Conservation (phyloP, 2,888 invertebrate genomes). For the Erynnis tages region DNA sequence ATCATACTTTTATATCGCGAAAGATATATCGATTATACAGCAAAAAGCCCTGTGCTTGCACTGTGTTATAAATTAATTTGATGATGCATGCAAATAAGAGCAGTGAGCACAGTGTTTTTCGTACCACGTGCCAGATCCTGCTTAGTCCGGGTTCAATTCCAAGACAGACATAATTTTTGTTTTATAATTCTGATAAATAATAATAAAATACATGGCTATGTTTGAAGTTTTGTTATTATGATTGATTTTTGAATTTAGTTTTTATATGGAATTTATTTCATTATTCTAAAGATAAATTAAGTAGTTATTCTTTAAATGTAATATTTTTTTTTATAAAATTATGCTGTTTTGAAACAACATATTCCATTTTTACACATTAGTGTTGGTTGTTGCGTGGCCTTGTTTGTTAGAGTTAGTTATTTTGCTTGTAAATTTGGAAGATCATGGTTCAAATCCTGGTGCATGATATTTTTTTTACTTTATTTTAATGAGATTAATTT, state of each 20-base stretch:
- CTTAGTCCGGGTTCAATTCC: slow-evolving; percentile 9
- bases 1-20: no score
- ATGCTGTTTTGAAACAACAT: background rate
- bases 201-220: background rate
- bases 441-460: slow-evolving; percentile 33
- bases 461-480: slow-evolving; percentile 17
- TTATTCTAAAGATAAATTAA: background rate
- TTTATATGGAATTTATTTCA: background rate
- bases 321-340: slow-evolving; percentile 17
- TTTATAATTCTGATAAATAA: background rate
- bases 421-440: slow-evolving; percentile 12
- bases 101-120: background rate
- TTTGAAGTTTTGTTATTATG: background rate
- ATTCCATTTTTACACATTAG: background rate
- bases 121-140: slow-evolving; percentile 17
- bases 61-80: background rate
- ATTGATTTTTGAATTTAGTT: background rate
- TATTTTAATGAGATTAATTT: slow-evolving; percentile 33
- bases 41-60: background rate
- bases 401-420: background rate
- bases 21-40: no score
- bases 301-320: background rate
- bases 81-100: no score
- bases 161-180: background rate
- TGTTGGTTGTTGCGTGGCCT: background rate